Conservation (phyloP, 1,140 invertebrate species). For the Nasonia longicornis region DNA sequence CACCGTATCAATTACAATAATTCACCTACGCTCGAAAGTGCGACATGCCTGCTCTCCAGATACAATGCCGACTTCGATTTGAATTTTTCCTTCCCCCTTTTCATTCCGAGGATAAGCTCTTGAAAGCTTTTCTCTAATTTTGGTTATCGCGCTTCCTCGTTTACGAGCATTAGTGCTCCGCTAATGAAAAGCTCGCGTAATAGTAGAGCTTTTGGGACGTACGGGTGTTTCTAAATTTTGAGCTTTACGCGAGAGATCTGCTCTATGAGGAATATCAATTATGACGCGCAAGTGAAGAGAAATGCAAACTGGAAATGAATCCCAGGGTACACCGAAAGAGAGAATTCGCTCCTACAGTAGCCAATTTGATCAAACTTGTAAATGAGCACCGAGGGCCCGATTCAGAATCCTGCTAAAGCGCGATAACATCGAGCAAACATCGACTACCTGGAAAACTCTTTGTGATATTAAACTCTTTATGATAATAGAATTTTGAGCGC, state of each 20-base stretch:
- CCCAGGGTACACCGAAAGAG: neutral
- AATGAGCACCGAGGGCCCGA: neutral
- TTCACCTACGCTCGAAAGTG: constrained; percentile 1
- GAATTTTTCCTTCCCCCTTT: neutral
- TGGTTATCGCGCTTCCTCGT: neutral
- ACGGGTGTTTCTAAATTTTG: neutral
- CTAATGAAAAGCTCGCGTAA: neutral
- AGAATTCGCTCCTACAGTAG: neutral
- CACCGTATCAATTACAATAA: constrained; percentile 36
- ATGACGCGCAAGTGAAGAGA: neutral
- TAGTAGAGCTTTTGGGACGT: neutral
- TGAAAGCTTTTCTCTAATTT: constrained; percentile 1
- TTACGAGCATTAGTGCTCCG: neutral
- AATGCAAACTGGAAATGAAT: constrained; percentile 6
- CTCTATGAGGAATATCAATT: neutral
- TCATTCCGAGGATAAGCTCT: neutral
- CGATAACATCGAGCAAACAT: neutral
- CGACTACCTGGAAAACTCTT: neutral
- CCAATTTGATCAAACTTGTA: constrained; percentile 14
- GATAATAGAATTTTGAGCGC: neutral
- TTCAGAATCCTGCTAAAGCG: neutral
- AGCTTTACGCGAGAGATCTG: neutral
- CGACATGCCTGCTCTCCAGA: neutral
- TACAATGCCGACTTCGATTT: neutral
- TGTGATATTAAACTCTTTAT: neutral